Evolutionary conservation across 2,888 invertebrate genomes (phyloP).

Genomic region (Eugnorisma glareosa): DNA sequence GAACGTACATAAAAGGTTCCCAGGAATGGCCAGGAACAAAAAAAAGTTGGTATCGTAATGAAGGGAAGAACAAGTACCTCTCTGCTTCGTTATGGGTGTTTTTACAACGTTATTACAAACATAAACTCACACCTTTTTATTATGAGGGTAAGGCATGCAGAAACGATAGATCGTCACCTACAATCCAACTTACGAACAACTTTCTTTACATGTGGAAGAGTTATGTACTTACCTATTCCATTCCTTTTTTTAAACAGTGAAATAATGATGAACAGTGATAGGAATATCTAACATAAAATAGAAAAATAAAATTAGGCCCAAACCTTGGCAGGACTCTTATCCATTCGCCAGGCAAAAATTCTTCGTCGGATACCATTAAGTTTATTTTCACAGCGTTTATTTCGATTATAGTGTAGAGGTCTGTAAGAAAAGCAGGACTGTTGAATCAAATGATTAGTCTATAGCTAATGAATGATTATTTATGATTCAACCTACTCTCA

Average conservation of each 20-base stretch:
- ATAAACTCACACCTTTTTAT: background rate
- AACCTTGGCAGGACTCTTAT: conserved; percentile 85
- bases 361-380: conserved; percentile 74
- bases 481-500: background rate
- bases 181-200: background rate
- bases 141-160: background rate
- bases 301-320: conserved; percentile 1
- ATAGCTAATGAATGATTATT: too few relatives aligned
- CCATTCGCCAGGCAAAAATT: conserved; percentile 79
- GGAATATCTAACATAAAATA: background rate
- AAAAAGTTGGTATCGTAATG: background rate
- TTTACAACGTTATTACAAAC: too few relatives aligned
- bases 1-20: background rate
- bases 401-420: conserved; percentile 71
- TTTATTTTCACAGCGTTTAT: conserved; percentile 82
- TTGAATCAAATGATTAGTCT: background rate
- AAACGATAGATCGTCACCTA: background rate
- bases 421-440: conserved; percentile 66
- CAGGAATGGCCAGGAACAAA: background rate
- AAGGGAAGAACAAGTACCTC: too few relatives aligned
- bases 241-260: background rate
- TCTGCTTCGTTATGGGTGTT: background rate
- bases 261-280: background rate
- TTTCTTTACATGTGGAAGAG: background rate
- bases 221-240: background rate